Evolutionary conservation across 2,888 invertebrate genomes (phyloP), one percentile per base, ranked within the genome.

Genomic region (Chrysodeixis includens): DNA sequence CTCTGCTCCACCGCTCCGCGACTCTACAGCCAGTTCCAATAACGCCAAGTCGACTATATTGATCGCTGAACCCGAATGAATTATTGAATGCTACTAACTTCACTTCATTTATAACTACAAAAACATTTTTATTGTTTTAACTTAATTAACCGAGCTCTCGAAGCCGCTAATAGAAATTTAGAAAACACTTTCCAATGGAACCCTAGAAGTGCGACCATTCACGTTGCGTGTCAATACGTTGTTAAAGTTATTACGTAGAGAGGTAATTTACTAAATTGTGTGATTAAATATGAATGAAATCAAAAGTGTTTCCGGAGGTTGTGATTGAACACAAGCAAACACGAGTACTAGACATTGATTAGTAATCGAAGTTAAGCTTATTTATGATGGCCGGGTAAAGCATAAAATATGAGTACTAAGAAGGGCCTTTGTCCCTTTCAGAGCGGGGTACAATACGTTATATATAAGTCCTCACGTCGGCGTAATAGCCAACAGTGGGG

Each of bases 201-300:
- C 44, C 32, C 30, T 51, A 61, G 63, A 66, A 59, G 57, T 66
- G n/a, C 32, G 35, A 75, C 75, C 60, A 54, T 56, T 30, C 49
- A 32, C 52, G 58, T 83, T 66, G 80, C 80, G 79, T 83, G 80
- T 58, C 62, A 51, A 57, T 53, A 61, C 26, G 60, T 69, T 62
- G 62, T 83, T 73, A 74, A 71, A 58, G 61, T 66, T 63, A 71
- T 75, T 70, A 74, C 64, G 49, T 64, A 70, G 64, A 73, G 56
- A 71, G 49, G 75, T 62, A 72, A 76, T 71, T 76, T 69, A 76
- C 67, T 65, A 67, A 79, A 74, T 75, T 81, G 57, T 70, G 56
- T 73, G 67, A 72, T 72, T 66, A 67, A 71, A 70, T 71, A 70
- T 59, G 56, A 76, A 69, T 73, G 53, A 71, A 70, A 62, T 49